Evolutionary conservation across 2,113 vertebrate species (phyloP).

Genomic region (Gallinago jamesoni): DNA sequence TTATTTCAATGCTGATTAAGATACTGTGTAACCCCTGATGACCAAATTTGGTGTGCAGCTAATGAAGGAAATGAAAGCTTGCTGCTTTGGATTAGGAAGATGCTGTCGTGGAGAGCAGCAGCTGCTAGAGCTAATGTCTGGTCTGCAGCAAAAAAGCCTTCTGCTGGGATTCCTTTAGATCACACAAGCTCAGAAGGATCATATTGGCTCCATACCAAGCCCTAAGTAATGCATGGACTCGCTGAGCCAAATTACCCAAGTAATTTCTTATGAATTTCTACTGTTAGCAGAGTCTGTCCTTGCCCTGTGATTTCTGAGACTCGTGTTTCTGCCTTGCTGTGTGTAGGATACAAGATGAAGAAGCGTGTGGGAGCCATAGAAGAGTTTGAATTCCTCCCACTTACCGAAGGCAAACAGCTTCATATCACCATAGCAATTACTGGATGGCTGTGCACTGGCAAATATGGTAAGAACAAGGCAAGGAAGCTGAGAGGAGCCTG

Average conservation of each 20-base stretch:
- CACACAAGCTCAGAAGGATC: not conserved
- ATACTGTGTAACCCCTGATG: not conserved
- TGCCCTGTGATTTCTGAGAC: not conserved
- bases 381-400: conserved; percentile 93
- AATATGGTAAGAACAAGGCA: conserved; percentile 84
- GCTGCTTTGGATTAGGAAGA: not conserved
- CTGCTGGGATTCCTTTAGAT: not conserved
- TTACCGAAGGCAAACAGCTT: conserved; percentile 88
- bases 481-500: not conserved
- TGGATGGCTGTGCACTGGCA: conserved; percentile 92
- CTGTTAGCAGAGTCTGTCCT: not conserved
- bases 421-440: conserved; percentile 92
- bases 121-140: not conserved
- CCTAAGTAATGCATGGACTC: not conserved
- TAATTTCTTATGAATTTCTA: not conserved
- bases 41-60: not conserved
- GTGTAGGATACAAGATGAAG: conserved; percentile 97
- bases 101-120: not conserved
- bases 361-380: conserved; percentile 95
- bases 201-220: not conserved
- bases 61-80: not conserved
- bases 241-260: not conserved
- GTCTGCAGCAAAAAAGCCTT: not conserved
- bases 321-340: not conserved
- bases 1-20: not conserved